Evolutionary conservation across 2,888 invertebrate genomes (phyloP).

Genomic region (Alitta virens): DNA sequence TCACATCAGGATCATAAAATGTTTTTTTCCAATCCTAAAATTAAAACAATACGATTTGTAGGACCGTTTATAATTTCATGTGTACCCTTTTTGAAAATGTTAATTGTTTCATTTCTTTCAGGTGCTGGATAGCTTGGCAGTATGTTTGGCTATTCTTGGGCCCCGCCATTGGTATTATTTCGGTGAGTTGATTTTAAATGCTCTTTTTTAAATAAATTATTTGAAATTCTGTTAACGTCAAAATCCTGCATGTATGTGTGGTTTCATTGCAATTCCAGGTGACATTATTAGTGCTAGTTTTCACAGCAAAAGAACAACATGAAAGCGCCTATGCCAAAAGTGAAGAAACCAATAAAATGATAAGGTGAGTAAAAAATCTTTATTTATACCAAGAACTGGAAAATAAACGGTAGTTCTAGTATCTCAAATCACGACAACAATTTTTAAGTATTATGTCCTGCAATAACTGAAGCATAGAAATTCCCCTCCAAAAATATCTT

Average conservation of each 20-base stretch:
- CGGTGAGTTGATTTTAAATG: too few species aligned
- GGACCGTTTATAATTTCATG: too few species aligned
- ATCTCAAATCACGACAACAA: neutral
- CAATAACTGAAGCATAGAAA: neutral
- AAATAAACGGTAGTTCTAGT: neutral
- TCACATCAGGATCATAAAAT: too few species aligned
- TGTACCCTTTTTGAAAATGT: too few species aligned
- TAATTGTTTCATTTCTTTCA: slow-evolving; percentile 19
- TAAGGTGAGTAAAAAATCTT: slow-evolving; percentile 43
- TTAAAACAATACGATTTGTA: too few species aligned
- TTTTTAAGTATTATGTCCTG: neutral
- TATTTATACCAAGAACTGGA: neutral
- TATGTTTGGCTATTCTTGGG: slow-evolving; percentile 56
- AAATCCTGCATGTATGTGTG: too few species aligned
- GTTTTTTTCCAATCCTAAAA: too few species aligned
- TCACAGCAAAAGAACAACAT: slow-evolving; percentile 57
- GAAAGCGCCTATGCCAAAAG: slow-evolving; percentile 58
- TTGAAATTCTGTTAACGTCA: too few species aligned
- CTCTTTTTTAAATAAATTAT: too few species aligned
- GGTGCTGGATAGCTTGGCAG: slow-evolving; percentile 55
- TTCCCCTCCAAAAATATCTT: neutral
- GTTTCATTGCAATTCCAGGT: slow-evolving; percentile 37
- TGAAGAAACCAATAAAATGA: slow-evolving; percentile 56
- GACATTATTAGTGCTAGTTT: slow-evolving; percentile 54
- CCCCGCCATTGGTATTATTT: slow-evolving; percentile 52